Conservation (phyloP, 2,113 vertebrate species). For the Tiliqua scincoides region DNA sequence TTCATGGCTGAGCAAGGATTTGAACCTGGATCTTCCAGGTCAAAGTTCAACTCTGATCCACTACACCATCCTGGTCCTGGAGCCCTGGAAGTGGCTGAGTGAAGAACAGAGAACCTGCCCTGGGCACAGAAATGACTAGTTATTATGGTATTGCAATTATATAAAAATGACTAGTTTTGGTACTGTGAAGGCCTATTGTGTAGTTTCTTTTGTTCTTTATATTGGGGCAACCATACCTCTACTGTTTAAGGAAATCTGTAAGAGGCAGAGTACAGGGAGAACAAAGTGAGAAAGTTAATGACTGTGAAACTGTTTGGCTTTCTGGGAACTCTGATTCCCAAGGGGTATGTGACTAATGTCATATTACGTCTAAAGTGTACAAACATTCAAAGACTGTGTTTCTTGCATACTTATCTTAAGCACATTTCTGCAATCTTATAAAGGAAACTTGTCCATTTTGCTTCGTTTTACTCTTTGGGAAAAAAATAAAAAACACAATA, state of each 20-base stretch:
- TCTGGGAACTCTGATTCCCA: constrained; percentile 24
- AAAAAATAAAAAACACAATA: constrained; percentile 28
- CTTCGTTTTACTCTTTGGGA: constrained; percentile 40
- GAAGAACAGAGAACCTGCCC: background rate
- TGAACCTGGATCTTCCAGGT: no score
- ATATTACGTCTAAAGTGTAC: background rate
- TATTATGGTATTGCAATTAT: no score
- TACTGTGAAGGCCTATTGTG: background rate
- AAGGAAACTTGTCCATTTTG: constrained; percentile 35
- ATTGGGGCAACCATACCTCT: background rate
- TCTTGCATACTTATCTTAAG: background rate
- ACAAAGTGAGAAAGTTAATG: constrained; percentile 32
- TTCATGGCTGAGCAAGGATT: no score
- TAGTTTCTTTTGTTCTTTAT: background rate
- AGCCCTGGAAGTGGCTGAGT: background rate
- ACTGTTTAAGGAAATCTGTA: background rate
- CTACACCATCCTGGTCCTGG: no score
- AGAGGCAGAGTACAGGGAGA: background rate
- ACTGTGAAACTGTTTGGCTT: constrained; percentile 28
- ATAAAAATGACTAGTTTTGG: background rate
- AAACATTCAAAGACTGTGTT: background rate
- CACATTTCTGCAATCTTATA: background rate
- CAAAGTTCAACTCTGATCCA: no score
- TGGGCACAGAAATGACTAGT: background rate
- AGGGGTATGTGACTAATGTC: background rate